Conservation (phyloP, 2,888 invertebrate genomes). For the Eupithecia pulchellata region DNA sequence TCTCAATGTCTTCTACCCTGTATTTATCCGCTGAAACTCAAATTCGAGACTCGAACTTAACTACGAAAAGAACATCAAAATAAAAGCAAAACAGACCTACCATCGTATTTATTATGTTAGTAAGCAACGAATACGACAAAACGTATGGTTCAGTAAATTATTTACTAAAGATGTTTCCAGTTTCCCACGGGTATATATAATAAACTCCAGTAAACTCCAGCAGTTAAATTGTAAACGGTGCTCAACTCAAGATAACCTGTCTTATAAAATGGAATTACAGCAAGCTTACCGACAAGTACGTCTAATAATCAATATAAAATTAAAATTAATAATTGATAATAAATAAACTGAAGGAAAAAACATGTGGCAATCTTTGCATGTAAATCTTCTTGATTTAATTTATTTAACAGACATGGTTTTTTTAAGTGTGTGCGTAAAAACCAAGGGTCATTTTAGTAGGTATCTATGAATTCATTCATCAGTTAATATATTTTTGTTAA, state of each 20-base stretch:
- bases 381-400: not conserved
- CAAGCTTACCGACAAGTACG: not conserved
- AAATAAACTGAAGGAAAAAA: not conserved
- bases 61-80: not conserved
- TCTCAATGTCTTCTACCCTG: not conserved
- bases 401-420: no score
- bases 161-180: not conserved
- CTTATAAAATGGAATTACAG: not conserved
- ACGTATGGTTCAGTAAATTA: not conserved
- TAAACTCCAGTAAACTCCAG: not conserved
- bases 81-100: not conserved
- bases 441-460: not conserved
- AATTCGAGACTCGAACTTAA: no score
- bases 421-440: not conserved
- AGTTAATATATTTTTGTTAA: no score
- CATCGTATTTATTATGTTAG: not conserved
- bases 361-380: not conserved
- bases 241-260: not conserved
- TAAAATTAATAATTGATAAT: not conserved
- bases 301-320: not conserved
- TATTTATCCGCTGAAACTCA: not conserved
- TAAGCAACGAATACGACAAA: not conserved
- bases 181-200: not conserved
- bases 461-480: no score
- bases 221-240: not conserved